Percentiles rank a stretch among this genome's conserved stretches.
Conservation (phyloP, 2,888 invertebrate species). For the Nasonia oneida region DNA sequence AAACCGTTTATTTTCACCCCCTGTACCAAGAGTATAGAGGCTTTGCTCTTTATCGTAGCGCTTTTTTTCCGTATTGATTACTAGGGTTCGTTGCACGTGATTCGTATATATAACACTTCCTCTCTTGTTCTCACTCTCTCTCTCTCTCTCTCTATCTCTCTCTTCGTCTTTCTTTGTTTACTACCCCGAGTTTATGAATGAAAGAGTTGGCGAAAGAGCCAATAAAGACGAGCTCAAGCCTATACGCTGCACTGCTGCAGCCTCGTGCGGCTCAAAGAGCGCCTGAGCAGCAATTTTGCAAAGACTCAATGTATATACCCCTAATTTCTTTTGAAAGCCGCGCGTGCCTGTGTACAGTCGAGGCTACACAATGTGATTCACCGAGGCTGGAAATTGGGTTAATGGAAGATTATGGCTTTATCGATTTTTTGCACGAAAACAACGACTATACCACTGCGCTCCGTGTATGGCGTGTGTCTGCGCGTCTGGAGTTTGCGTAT, state of each 20-base stretch:
- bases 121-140: background rate
- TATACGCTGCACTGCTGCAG: background rate
- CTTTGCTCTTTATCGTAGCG: slow-evolving; percentile 8
- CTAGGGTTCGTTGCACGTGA: slow-evolving; percentile 61
- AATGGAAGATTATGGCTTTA: slow-evolving; percentile 56
- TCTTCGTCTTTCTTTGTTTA: slow-evolving; percentile 49
- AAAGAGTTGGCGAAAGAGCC: slow-evolving; percentile 18
- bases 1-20: background rate
- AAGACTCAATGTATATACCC: background rate
- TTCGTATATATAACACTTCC: slow-evolving; percentile 33
- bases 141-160: background rate
- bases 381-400: slow-evolving; percentile 56
- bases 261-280: background rate
- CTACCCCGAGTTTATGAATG: slow-evolving; percentile 58
- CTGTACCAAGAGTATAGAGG: background rate
- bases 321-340: slow-evolving; percentile 2
- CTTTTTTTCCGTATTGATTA: slow-evolving; percentile 59
- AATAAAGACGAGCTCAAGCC: background rate
- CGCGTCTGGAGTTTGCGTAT: background rate
- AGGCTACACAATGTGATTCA: background rate
- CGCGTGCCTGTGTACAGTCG: background rate
- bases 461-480: background rate
- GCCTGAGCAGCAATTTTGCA: slow-evolving; percentile 17
- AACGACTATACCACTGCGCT: background rate
- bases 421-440: slow-evolving; percentile 49